Conservation (phyloP, 2,113 vertebrate genomes). For the Corydoras maculifer region DNA sequence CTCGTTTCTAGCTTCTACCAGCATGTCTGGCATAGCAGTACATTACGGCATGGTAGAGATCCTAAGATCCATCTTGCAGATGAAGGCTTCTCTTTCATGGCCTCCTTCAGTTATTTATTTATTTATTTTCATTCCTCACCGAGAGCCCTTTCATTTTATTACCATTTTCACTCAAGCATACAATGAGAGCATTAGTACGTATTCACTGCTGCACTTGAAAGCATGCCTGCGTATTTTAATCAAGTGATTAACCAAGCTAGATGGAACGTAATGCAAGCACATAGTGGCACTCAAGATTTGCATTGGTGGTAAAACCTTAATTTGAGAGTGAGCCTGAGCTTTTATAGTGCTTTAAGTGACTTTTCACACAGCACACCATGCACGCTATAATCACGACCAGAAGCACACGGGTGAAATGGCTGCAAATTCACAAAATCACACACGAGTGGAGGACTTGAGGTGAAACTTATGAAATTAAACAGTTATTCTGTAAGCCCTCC, state of each 20-base stretch:
- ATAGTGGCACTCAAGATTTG: background rate
- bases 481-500: too few relatives aligned
- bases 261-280: background rate
- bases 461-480: too few relatives aligned
- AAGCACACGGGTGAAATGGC: too few relatives aligned
- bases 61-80: too few relatives aligned
- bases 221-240: background rate
- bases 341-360: too few relatives aligned
- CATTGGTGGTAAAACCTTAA: background rate
- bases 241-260: background rate
- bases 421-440: too few relatives aligned
- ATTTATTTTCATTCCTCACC: slow-evolving; percentile 54
- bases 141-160: slow-evolving; percentile 66
- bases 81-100: slow-evolving; percentile 60
- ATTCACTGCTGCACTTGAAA: slow-evolving; percentile 32
- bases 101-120: slow-evolving; percentile 51
- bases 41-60: too few relatives aligned
- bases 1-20: background rate
- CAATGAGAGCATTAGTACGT: slow-evolving; percentile 28
- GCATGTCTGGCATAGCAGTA: background rate
- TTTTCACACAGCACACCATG: too few relatives aligned
- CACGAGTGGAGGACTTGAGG: too few relatives aligned
- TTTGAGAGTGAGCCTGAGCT: too few relatives aligned
- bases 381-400: too few relatives aligned
- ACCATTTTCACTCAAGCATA: slow-evolving; percentile 63